A percentile compares a stretch with the other conserved stretches of the same genome.
These are phyloP conservation scores for Scalopus aquaticus DNA, from an alignment of 2,113 vertebrate species.

Conservation along the genomic window DNA sequence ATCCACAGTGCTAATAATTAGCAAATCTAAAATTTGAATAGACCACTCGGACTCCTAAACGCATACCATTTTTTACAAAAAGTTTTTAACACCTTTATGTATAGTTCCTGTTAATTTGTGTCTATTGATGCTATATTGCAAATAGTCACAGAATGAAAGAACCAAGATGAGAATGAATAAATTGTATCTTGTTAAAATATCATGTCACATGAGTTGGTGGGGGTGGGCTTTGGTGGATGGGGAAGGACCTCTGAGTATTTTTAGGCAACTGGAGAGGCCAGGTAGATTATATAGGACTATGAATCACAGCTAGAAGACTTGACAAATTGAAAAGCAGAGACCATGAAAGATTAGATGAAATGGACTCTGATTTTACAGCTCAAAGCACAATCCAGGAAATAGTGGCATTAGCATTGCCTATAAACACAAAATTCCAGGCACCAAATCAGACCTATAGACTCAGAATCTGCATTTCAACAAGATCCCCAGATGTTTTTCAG, in stretches of 20 bases:
- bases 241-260: not conserved
- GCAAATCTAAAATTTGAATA: not conserved
- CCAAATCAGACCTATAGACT: not conserved
- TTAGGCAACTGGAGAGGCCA: not conserved
- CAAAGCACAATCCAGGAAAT: no score
- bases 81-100: not conserved
- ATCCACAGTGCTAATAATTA: not conserved
- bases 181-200: not conserved
- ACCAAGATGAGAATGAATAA: not conserved
- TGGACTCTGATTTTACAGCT: not conserved
- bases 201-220: not conserved
- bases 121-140: not conserved
- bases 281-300: not conserved
- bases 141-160: not conserved
- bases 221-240: no score
- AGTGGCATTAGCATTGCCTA: not conserved
- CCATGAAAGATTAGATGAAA: not conserved
- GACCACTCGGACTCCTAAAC: not conserved
- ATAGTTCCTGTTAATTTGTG: not conserved
- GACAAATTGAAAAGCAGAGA: not conserved
- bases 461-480: not conserved
- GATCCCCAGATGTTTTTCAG: not conserved
- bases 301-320: not conserved
- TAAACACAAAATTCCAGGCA: not conserved
- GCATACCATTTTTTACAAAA: not conserved